phyloP scores from a whole-genome alignment of 2,888 invertebrate species.

The Dynastes tityus region DNA sequence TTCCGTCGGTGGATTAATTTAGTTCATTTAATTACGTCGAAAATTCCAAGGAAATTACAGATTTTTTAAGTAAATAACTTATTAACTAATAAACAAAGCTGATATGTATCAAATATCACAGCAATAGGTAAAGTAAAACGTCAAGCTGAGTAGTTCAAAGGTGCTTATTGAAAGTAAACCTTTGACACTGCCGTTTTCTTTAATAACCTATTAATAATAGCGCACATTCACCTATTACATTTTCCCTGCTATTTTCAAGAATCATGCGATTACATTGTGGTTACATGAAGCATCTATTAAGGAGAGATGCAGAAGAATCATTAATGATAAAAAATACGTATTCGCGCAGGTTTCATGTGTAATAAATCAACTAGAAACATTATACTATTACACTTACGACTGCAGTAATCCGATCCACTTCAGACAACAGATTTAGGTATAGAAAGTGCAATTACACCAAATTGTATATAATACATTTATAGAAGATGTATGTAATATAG shows the following conservation, averaged over 20 bases:
- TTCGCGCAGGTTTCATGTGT: not conserved
- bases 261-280: not conserved
- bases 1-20: too few species aligned
- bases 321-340: not conserved
- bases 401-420: not conserved
- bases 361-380: not conserved
- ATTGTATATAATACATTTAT: constrained; percentile 8
- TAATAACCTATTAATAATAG: constrained; percentile 9
- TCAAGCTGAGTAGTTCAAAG: not conserved
- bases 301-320: not conserved
- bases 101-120: too few species aligned
- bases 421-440: not conserved
- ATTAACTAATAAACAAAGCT: too few species aligned
- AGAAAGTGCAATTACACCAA: constrained; percentile 14
- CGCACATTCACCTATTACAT: not conserved
- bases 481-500: constrained; percentile 19
- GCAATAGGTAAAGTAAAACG: not conserved
- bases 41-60: too few species aligned
- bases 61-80: too few species aligned
- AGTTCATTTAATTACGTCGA: too few species aligned
- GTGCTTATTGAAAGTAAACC: constrained; percentile 17
- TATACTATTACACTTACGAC: not conserved
- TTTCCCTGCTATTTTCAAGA: not conserved
- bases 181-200: constrained; percentile 17
- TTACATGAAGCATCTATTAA: not conserved